phyloP scores from a whole-genome alignment of 2,797 vertebrate species.

The Notamacropus eugenii region DNA sequence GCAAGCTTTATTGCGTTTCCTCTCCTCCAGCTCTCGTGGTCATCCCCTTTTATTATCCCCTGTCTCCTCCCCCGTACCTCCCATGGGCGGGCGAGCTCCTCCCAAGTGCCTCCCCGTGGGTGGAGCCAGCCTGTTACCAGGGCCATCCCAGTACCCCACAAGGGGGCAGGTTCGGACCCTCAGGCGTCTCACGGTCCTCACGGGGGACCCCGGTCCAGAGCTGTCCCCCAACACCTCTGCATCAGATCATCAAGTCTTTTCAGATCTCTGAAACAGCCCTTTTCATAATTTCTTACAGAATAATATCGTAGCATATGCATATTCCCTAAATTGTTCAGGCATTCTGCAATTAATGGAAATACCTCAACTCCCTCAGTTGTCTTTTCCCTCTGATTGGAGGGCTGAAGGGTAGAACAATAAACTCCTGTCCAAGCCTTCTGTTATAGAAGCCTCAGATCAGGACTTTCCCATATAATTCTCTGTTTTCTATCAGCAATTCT shows the following conservation, averaged over 20 bases:
- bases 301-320: background rate
- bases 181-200: too few species aligned
- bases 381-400: background rate
- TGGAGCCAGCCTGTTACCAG: too few species aligned
- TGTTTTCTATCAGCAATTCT: background rate
- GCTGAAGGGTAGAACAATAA: background rate
- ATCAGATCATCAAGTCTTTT: background rate
- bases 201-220: too few species aligned
- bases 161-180: too few species aligned
- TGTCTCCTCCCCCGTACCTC: too few species aligned
- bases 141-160: too few species aligned
- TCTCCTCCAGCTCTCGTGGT: too few species aligned
- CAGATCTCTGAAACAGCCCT: background rate
- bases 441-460: background rate
- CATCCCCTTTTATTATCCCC: too few species aligned
- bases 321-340: background rate
- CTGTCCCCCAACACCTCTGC: too few species aligned
- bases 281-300: background rate
- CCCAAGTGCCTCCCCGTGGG: too few species aligned
- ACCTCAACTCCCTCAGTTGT: background rate
- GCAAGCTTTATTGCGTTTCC: too few species aligned
- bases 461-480: background rate
- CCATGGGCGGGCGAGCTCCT: too few species aligned
- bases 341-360: background rate
- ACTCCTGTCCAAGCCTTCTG: background rate